These are phyloP conservation scores for Phylloscopus whistleri DNA, from an alignment of 2,113 vertebrate species.

Conservation along the genomic window DNA sequence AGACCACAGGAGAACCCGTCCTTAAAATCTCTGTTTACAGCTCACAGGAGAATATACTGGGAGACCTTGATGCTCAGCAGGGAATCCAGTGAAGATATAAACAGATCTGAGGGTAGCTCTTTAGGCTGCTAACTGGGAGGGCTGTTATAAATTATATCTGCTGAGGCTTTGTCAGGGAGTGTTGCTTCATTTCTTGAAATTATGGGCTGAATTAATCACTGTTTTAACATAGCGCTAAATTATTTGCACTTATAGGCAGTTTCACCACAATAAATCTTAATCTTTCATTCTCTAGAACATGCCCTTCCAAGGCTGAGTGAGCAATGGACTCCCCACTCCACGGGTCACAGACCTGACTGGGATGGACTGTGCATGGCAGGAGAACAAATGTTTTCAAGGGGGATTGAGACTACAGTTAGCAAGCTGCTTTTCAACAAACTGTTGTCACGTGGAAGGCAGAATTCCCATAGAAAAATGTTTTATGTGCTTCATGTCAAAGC, in stretches of 20 bases:
- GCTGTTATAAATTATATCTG: not conserved
- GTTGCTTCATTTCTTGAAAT: constrained; percentile 28
- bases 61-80: not conserved
- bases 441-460: rapidly evolving
- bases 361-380: not conserved
- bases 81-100: not conserved
- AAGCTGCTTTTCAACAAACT: not conserved
- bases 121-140: not conserved
- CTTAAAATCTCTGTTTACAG: not conserved
- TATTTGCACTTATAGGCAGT: not conserved
- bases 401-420: not conserved
- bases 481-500: not conserved
- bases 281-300: not conserved
- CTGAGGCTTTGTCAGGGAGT: not conserved
- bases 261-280: not conserved
- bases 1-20: not conserved
- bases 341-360: not conserved
- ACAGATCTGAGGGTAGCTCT: not conserved
- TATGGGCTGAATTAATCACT: constrained; percentile 2
- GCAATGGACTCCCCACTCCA: not conserved
- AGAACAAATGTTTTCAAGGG: not conserved
- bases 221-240: not conserved
- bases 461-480: not conserved
- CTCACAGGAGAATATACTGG: not conserved
- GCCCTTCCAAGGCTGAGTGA: not conserved